A percentile compares a stretch with the other conserved stretches of the same genome.
Conservation (phyloP, 2,797 vertebrate genomes). For the Taeniopygia guttata region DNA sequence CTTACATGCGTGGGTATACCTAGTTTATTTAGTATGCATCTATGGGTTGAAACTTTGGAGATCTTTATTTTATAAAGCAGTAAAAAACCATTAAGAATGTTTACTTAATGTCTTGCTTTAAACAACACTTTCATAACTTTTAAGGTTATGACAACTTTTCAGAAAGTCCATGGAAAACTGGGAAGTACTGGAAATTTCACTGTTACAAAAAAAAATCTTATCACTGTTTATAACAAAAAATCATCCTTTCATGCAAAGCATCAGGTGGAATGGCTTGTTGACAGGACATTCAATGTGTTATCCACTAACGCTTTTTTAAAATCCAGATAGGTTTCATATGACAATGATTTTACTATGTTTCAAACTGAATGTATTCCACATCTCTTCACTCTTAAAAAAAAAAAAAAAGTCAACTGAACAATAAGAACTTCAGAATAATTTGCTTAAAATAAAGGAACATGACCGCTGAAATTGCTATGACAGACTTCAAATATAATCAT, state of each 20-base stretch:
- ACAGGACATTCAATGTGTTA: not conserved
- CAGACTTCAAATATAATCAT: conserved; percentile 52
- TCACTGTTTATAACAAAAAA: not conserved
- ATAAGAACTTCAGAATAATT: conserved; percentile 15
- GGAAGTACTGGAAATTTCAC: not conserved
- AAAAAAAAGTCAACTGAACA: not conserved
- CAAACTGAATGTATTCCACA: not conserved
- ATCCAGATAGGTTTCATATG: not conserved
- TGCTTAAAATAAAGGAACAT: conserved; percentile 32
- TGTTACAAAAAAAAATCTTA: not conserved
- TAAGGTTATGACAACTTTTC: not conserved
- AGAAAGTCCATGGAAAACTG: not conserved
- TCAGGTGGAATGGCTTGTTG: not conserved
- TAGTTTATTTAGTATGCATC: not conserved
- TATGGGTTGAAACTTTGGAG: not conserved
- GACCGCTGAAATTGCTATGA: conserved; percentile 12
- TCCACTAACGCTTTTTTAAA: not conserved
- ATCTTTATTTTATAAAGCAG: not conserved
- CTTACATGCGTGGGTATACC: not conserved
- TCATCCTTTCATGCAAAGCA: not conserved
- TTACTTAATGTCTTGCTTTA: not conserved
- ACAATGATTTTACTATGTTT: not conserved
- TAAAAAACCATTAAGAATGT: not conserved
- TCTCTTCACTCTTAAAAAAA: not conserved
- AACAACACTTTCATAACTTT: not conserved